Conservation (phyloP, 2,888 invertebrate species). For the Drosophila longiperda region DNA sequence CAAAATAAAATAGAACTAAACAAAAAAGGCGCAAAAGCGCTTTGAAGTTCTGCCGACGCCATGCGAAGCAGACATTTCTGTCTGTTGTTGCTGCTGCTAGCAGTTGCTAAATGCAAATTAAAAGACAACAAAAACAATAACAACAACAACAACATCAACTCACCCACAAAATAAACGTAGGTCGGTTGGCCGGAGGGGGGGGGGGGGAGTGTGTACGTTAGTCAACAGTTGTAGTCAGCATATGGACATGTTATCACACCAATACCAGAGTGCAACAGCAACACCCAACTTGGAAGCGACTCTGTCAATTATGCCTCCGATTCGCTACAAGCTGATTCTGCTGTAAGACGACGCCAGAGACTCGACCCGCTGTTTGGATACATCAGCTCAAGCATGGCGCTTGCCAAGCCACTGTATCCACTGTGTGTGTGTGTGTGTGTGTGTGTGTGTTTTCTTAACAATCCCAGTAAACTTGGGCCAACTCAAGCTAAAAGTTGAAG, state of each 20-base stretch:
- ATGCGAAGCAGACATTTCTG: slow-evolving; percentile 63
- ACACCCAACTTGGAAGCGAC: slow-evolving; percentile 45
- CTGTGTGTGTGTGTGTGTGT: too few species aligned
- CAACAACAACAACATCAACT: slow-evolving; percentile 34
- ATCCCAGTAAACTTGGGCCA: background rate
- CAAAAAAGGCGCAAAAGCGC: slow-evolving; percentile 40
- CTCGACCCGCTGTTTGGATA: background rate
- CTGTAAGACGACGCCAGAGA: slow-evolving; percentile 6
- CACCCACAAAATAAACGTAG: slow-evolving; percentile 56
- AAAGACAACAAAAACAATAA: slow-evolving; percentile 51
- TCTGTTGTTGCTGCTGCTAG: slow-evolving; percentile 38
- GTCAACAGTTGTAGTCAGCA: slow-evolving; percentile 16
- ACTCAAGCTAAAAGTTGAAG: background rate
- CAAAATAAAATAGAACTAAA: slow-evolving; percentile 34
- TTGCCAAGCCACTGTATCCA: background rate
- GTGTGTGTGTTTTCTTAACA: background rate
- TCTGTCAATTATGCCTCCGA: slow-evolving; percentile 53
- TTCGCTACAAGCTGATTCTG: slow-evolving; percentile 31
- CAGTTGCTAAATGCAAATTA: slow-evolving; percentile 72
- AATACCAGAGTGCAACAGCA: slow-evolving; percentile 27
- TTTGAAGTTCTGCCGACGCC: slow-evolving; percentile 74
- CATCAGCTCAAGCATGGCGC: slow-evolving; percentile 3
- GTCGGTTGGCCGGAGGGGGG: background rate
- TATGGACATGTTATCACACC: slow-evolving; percentile 62
- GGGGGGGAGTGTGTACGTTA: background rate